Base-by-base conservation (phyloP, 2,888 invertebrate species). In the Habroteleia sp. region DNA sequence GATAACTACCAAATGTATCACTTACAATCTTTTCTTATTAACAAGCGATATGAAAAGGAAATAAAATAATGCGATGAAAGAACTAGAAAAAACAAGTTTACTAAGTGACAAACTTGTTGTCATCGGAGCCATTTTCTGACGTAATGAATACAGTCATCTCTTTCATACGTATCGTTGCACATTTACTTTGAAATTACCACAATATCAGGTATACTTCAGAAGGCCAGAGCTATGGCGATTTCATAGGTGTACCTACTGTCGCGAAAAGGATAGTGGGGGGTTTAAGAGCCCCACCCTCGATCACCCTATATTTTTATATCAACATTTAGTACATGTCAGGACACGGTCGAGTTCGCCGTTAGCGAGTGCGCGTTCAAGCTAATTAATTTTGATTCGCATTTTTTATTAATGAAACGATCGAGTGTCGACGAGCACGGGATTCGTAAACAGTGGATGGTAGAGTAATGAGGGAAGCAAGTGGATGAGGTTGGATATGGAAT, bases 271-370 rank as follows among this genome's bases (percentile, higher is more conserved):
- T 68, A 52, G 74, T 75, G 74, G 69, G 74, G 69, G 44, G 14
- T 27, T 23, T 48, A 46, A 16, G 39, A 37, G 42, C 52, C 66
- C 73, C 68, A 44, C 77, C 66, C 54, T 65, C 68, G 65, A 68
- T 68, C 77, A 74, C 54, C 74, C 65, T 58, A 74, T 58, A 85
- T 84, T 86, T 86, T 84, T 84, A 84, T 82, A 81, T 78, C 80
- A 83, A 83, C 82, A 82, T 82, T 82, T 85, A 84, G 85, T 85
- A 66, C 72, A 80, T 48, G 74, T 37, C 79, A 74, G 77, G 77
- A 79, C 79, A 77, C 69, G 80, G 79, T 74, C 74, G 77, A 63
- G 80, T 77, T 79, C 77, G 74, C 41, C 77, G 79, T 31, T 31
- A 25, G 23, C 35, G 3, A 56, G 41, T 39, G 44, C 46, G 80